Conservation (phyloP, 2,113 vertebrate genomes). For the Ondatra zibethicus region DNA sequence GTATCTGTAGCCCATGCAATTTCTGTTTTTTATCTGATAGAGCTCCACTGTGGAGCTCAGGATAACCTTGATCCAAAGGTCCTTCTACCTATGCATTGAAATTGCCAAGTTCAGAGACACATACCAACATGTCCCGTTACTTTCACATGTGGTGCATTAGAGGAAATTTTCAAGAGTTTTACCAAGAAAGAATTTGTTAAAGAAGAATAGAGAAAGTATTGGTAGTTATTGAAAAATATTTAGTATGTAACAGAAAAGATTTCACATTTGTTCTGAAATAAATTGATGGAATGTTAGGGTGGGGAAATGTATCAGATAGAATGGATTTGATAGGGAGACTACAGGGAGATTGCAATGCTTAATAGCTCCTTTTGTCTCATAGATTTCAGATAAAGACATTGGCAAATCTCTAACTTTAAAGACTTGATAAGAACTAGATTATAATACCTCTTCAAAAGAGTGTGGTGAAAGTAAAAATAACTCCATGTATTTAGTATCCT, state of each 20-base stretch:
- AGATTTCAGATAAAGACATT: not conserved
- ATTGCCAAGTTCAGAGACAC: not conserved
- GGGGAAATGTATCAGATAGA: not conserved
- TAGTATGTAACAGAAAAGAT: not conserved
- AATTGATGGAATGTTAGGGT: not conserved
- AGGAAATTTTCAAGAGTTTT: not conserved
- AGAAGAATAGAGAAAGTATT: not conserved
- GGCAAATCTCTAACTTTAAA: not conserved
- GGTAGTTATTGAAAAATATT: not conserved
- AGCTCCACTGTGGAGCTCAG: not conserved
- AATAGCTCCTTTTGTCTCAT: not conserved
- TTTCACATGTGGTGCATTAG: too few species aligned
- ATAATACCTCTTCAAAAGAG: not conserved
- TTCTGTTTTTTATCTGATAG: not conserved
- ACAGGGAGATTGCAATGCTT: not conserved
- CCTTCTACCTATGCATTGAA: not conserved
- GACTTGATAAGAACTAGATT: not conserved
- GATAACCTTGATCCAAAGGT: not conserved
- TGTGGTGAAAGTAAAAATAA: not conserved
- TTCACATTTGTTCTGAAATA: not conserved
- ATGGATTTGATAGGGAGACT: not conserved
- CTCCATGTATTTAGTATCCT: not conserved
- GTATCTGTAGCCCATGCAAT: too few species aligned
- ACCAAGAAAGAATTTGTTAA: not conserved
- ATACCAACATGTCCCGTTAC: not conserved